Base-by-base conservation (phyloP, 37 sponge, comb jelly and placozoan genomes). In the Beroe forskalii region DNA sequence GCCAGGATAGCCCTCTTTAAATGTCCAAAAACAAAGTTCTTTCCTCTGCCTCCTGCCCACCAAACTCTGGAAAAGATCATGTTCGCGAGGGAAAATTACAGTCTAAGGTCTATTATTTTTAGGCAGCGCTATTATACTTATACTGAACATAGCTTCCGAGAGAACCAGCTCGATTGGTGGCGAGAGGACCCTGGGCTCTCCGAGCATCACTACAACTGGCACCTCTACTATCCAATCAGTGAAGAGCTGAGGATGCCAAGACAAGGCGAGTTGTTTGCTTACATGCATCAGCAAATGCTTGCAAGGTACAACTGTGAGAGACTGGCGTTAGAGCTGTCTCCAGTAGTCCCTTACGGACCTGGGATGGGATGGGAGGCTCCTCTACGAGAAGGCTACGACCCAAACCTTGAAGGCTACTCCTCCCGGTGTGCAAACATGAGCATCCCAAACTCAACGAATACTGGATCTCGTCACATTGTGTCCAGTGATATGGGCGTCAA, bases 241-340 rank as follows among this genome's bases (percentile, higher is more conserved):
- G 28, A 24, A 63, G 30, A 72, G 9, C 9, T 4, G 28, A 35
- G 38, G 8, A 32, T 35, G 38, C 38, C 28, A 35, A 3, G 75
- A 72, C 75, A 72, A 20, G 75, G 75, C 9, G 75, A 72, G 39
- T 20, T 72, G 38, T 72, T 72, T 20, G 75, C 38, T 12, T 72
- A 72, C 39, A 72, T 72, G 75, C 75, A 72, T 20, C 75, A 72
- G 39, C 75, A 72, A 36, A 72, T 72, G 75, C 38, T 72, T 20
- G 75, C 75, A 35, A 72, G 75, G 75, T 72, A 72, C 39, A 39
- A 72, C 75, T 72, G 28, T 32, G 75, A 72, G 30, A 72, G 75
- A 36, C 33, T 72, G 39, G 75, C 75, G 1, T 20, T 32, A 8
- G 75, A 30, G 3, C 8, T 32, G 23, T 35, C 12, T 3, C 37